These are phyloP conservation scores for Tringa solitaria DNA, from an alignment of 2,113 vertebrate species.

Conservation along the genomic window DNA sequence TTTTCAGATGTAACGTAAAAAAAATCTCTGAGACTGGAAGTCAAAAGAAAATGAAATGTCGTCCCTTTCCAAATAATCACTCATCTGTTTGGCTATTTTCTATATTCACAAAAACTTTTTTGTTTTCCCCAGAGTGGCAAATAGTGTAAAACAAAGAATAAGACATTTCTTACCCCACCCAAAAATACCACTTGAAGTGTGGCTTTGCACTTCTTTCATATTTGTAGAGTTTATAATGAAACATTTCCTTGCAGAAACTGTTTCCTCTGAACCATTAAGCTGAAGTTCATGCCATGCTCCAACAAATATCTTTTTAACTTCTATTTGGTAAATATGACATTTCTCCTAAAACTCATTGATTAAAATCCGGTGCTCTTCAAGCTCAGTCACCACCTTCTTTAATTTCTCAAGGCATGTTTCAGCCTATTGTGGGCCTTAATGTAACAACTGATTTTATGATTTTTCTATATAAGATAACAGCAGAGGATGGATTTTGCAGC, in stretches of 20 bases:
- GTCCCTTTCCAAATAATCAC: not conserved
- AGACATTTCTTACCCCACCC: not conserved
- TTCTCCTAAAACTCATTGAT: not conserved
- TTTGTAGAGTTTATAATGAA: not conserved
- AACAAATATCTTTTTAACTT: not conserved
- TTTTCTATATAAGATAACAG: not conserved
- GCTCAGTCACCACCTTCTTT: not conserved
- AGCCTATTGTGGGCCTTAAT: not conserved
- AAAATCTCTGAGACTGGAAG: not conserved
- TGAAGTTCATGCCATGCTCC: not conserved
- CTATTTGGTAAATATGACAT: not conserved
- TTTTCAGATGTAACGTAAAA: constrained; percentile 8
- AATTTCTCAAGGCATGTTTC: not conserved
- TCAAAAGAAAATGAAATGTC: not conserved
- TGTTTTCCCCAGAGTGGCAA: not conserved
- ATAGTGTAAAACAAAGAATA: not conserved
- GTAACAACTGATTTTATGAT: not conserved
- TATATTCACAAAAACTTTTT: not conserved
- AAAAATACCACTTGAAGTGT: not conserved
- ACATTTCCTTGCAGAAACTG: not conserved
- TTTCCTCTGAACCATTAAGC: not conserved
- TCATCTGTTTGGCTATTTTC: not conserved
- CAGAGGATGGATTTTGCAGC: not conserved
- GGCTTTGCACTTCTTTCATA: not conserved
- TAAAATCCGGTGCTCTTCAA: not conserved